Conservation (phyloP, 1,140 invertebrate genomes). For the Bombus pascuorum region DNA sequence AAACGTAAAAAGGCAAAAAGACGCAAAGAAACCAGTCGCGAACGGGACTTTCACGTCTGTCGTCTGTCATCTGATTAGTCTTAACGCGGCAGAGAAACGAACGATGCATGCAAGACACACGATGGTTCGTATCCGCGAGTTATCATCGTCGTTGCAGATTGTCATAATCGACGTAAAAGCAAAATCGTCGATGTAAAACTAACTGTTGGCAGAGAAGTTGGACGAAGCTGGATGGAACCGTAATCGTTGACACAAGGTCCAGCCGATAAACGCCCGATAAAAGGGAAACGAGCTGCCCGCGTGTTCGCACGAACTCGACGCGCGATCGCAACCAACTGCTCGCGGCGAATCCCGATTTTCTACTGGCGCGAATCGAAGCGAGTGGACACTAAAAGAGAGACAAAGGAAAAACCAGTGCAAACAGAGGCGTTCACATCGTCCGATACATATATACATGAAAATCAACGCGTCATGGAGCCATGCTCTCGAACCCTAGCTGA, state of each 20-base stretch:
- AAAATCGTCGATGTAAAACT: not conserved
- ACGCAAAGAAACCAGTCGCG: not conserved
- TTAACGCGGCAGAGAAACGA: not conserved
- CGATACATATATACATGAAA: not conserved
- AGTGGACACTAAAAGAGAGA: not conserved
- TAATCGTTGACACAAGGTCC: not conserved
- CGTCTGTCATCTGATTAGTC: not conserved
- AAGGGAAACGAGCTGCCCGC: not conserved
- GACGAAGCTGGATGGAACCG: not conserved
- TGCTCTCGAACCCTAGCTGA: not conserved
- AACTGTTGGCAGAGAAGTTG: not conserved
- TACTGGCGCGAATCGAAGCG: conserved; percentile 12
- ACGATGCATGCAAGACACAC: not conserved
- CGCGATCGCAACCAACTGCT: not conserved
- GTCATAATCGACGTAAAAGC: not conserved
- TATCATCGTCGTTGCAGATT: not conserved
- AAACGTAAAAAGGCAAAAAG: not conserved
- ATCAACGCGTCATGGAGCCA: not conserved
- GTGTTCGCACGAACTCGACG: not conserved
- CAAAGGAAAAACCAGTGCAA: conserved; percentile 2
- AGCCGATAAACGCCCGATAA: conserved; percentile 5
- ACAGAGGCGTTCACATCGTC: conserved; percentile 12
- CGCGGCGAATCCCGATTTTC: conserved; percentile 32
- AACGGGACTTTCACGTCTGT: conserved; percentile 19
- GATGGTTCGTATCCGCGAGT: not conserved